Evolutionary conservation across 2,113 vertebrate species (phyloP), one percentile per base, ranked within the genome.

Genomic region (Cairina moschata): DNA sequence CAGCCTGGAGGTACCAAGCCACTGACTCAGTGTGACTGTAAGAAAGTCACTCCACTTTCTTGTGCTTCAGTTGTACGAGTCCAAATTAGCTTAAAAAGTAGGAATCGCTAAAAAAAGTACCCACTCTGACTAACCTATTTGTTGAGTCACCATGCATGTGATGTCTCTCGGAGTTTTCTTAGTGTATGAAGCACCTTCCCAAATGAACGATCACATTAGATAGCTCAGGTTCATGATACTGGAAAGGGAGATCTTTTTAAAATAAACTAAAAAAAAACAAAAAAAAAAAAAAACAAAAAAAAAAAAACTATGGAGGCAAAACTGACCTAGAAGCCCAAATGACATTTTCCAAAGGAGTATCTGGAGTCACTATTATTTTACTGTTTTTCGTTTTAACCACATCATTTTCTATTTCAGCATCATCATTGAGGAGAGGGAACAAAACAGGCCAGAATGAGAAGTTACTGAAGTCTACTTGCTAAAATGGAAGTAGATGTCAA

Each of bases 1-100:
- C 83, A 86, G 72, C 73, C 56, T 92, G 66, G 73, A 92, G 71
- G 42, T 93, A 83, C 65, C 63, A 46, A 91, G 52, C 65, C 73
- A 75, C 79, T 96, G 95, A 95, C 88, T 94, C 94, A 96, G 16
- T 48, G 56, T 88, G 76, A 69, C 76, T 86, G 29, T 92, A 86
- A 94, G 95, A 81, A 96, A 95, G 92, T 68, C 88, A 90, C 88
- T 93, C 86, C 88, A 89, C 86, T 69, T 84, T 88, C 60, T 96
- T 86, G 56, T 82, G 38, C 76, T 94, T 90, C 95, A 90, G 65
- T 72, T 73, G 66, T 29, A 32, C 59, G 25, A 72, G 48, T 48
- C 54, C 65, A 96, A 96, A 92, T 78, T 73, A 88, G 48, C 21
- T 93, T 78, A 23, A 93, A 95, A 94, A 85, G 69, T 65, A 86